phyloP scores from a whole-genome alignment of 2,888 invertebrate genomes.

The Polymixis flavicincta region DNA sequence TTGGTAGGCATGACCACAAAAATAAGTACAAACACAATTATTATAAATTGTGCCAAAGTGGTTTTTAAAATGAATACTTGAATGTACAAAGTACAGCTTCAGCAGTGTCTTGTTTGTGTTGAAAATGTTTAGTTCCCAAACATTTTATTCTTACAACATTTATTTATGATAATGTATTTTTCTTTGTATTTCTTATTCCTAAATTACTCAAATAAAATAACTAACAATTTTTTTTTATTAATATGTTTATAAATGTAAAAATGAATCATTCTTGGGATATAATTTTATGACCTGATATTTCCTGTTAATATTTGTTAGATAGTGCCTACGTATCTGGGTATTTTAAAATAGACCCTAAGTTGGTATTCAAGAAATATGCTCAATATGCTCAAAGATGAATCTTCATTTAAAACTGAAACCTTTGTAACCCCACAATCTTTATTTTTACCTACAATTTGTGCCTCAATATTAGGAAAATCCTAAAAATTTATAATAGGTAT shows the following conservation, averaged over 20 bases:
- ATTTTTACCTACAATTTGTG: neutral
- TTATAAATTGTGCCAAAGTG: neutral
- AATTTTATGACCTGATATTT: neutral
- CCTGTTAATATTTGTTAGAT: neutral
- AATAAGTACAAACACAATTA: neutral
- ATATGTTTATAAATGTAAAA: neutral
- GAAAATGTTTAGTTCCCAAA: neutral
- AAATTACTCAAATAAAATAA: slow-evolving; percentile 20
- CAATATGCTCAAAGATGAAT: neutral
- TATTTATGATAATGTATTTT: too few species aligned
- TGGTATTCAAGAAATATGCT: neutral
- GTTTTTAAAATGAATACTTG: neutral
- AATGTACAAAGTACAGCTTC: neutral
- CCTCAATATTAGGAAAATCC: neutral
- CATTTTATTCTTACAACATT: neutral
- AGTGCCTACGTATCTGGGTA: neutral
- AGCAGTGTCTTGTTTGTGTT: neutral
- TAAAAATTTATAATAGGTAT: neutral
- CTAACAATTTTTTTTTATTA: neutral
- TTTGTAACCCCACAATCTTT: neutral
- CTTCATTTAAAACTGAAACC: neutral
- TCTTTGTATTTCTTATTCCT: neutral
- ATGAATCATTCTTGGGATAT: neutral
- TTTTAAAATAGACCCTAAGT: neutral
- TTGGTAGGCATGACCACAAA: slow-evolving; percentile 29